Base-by-base conservation (phyloP, 2,888 invertebrate species). In the Sympetrum striolatum region DNA sequence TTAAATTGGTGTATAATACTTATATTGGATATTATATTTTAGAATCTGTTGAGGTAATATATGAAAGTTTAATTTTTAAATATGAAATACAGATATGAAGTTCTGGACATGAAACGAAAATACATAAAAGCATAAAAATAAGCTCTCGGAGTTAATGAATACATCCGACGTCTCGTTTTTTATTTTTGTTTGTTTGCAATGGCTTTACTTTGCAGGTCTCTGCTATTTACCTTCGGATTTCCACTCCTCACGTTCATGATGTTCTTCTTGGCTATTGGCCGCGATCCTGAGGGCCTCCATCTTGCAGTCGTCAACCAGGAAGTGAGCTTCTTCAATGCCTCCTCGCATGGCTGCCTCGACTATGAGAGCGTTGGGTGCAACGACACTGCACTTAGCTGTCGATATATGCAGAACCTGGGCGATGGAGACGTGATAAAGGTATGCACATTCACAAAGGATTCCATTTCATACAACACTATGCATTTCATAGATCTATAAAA, bases 251-350 rank as follows among this genome's bases (percentile, higher is more conserved):
- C 98, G 95, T 95, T 97, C 91, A 94, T 96, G 73, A 95, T 97
- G 64, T 98, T 98, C 94, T 97, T 98, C 94, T 93, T 96, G 90
- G 96, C 98, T 53, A 96, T 98, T 90, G 98, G 98, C 0, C 96
- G 96, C 86, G 97, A 98, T 92, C 97, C 97, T 0, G 95, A 95
- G 90, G 96, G 96, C 91, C 94, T 98, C 0, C 95, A 95, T 90
- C 92, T 98, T 60, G 98, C 96, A 0, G 95, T 98, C 0, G 96
- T 98, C 31, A 98, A 98, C 92, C 95, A 97, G 0, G 98, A 98
- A 94, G 95, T 96, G 0, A 73, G 81, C 58, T 80, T 6, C 44
- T 53, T 44, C 12, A 80, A 14, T 25, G 44, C 37, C 92, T 92
- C 90, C 64, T 25, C n/a, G n/a, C 31, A 58, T 10, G 44, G 73